Evolutionary conservation across 2,797 vertebrate species (phyloP), one percentile per base, ranked within the genome.

Genomic region (Thaleichthys pacificus): DNA sequence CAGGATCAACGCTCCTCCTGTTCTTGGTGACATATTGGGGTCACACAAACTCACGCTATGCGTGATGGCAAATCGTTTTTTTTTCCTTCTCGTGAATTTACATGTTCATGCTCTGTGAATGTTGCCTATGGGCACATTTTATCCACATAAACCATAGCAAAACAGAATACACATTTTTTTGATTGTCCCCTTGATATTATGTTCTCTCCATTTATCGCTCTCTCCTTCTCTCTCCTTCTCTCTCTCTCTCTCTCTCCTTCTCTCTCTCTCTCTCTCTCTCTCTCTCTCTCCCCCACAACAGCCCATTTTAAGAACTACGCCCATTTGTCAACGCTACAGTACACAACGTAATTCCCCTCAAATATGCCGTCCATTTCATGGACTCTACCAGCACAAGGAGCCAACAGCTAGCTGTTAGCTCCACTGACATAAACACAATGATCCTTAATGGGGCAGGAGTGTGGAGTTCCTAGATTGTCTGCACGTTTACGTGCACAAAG

Each of bases 1-100:
- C 11, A 65, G 63, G 81, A 61, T 71, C 61, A 65, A 74, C 19
- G 56, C 67, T 68, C 71, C 65, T 72, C 73, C 70, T 61, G 49
- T 76, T 56, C 51, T 8, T 70, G 54, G 61, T 79, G 68, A 78
- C 71, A 76, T 73, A 80, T 83, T 71, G 68, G 74, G 80, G 80
- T 83, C 79, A 70, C 63, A 3, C 42, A 68, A 57, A 71, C 70
- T 21, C 78, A 80, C 71, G 67, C 22, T 75, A 84, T 69, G 74
- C 35, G 71, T 76, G 74, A 58, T 62, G 68, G 77, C 21, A 38
- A 67, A 67, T 61, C 9, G 42, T 47, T 47, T 47, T 47, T 47
- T 47, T 47, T 47, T 14, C n/a, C 30, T 57, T 49, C 73, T 76
- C 28, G 35, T 21, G 51, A 54, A 79, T 58, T 58, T 70, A 72